phyloP scores from a whole-genome alignment of 2,888 invertebrate species.

The Heliconius erato region DNA sequence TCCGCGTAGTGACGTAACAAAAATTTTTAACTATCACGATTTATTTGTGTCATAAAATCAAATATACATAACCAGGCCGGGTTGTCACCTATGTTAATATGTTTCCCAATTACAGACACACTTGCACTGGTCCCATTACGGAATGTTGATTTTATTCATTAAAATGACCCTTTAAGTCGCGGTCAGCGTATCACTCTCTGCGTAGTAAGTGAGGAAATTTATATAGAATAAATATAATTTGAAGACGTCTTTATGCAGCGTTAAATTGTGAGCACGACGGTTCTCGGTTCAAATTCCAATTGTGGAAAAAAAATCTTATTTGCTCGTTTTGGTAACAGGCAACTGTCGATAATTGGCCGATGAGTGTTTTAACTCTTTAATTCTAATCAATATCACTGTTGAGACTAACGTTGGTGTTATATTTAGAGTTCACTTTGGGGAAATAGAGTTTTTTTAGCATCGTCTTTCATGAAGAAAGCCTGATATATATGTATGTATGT shows the following conservation, averaged over 20 bases:
- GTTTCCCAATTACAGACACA: constrained; percentile 55
- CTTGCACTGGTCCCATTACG: constrained; percentile 44
- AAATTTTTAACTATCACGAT: background rate
- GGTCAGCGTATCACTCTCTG: constrained; percentile 21
- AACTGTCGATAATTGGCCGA: background rate
- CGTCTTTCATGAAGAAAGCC: background rate
- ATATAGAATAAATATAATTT: background rate
- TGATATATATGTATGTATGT: too few species aligned
- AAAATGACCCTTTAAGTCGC: constrained; percentile 39
- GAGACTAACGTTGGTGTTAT: background rate
- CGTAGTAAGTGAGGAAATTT: constrained; percentile 1
- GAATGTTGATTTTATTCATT: constrained; percentile 49
- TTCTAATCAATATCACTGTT: background rate
- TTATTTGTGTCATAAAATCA: background rate
- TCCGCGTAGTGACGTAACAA: background rate
- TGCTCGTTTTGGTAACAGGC: background rate
- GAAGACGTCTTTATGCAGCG: background rate
- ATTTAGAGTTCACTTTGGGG: background rate
- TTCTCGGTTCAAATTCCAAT: background rate
- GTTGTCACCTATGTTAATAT: constrained; percentile 58
- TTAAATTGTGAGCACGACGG: background rate
- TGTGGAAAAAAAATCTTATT: background rate
- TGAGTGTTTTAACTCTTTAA: background rate
- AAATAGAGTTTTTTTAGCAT: background rate
- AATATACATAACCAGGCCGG: constrained; percentile 50